Percentiles rank a stretch among this genome's conserved stretches.
phyloP scores from a whole-genome alignment of 2,888 invertebrate genomes.

The Bugulina stolonifera region DNA sequence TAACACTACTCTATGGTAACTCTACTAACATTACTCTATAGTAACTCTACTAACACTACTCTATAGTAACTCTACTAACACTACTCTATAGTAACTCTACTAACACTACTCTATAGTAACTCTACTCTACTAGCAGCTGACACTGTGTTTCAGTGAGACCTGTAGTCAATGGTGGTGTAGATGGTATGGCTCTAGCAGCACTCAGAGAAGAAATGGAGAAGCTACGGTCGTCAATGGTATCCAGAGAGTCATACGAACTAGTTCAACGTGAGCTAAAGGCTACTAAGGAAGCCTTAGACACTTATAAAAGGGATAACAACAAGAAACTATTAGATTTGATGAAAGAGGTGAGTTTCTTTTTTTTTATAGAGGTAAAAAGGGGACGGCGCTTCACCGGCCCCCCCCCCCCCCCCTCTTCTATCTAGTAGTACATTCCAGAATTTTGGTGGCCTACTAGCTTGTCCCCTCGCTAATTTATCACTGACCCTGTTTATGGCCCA shows the following conservation, averaged over 20 bases:
- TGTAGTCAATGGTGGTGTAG: neutral
- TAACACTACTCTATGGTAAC: too few relatives aligned
- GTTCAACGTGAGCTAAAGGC: slow-evolving; percentile 59
- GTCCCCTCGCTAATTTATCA: too few relatives aligned
- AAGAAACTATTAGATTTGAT: slow-evolving; percentile 44
- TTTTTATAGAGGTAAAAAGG: too few relatives aligned
- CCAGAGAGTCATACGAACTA: slow-evolving; percentile 70
- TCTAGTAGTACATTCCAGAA: neutral
- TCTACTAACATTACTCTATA: too few relatives aligned
- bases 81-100: too few relatives aligned
- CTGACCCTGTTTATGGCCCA: too few relatives aligned
- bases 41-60: too few relatives aligned
- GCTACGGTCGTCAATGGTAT: slow-evolving; percentile 38
- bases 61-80: too few relatives aligned
- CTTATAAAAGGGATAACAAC: slow-evolving; percentile 34
- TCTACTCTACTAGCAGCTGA: too few relatives aligned
- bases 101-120: too few relatives aligned
- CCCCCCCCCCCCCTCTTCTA: neutral
- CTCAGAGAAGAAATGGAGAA: slow-evolving; percentile 38
- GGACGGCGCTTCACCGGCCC: neutral
- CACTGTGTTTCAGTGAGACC: neutral
- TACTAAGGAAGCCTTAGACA: slow-evolving; percentile 40
- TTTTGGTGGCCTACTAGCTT: too few relatives aligned
- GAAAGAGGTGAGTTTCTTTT: slow-evolving; percentile 47
- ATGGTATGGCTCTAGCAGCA: slow-evolving; percentile 32